Conservation (phyloP, 2,113 vertebrate species). For the Erinaceus europaeus region DNA sequence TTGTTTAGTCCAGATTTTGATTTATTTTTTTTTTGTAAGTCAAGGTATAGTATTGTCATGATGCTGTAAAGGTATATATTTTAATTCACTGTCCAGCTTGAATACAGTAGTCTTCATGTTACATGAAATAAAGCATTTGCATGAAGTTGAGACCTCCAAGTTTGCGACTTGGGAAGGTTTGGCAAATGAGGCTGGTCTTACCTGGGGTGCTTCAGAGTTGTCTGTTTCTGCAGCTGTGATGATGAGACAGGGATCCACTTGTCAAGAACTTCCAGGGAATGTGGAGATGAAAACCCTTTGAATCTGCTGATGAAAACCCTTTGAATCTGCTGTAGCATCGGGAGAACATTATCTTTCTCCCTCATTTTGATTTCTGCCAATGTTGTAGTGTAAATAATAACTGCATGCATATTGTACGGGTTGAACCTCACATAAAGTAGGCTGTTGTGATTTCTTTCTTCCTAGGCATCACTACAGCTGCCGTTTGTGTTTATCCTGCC, state of each 20-base stretch:
- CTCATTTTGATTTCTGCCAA: conserved; percentile 18
- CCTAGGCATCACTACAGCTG: conserved; percentile 89
- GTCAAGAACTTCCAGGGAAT: not conserved
- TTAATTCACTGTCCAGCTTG: not conserved
- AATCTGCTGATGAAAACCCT: not conserved
- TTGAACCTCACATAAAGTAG: not conserved
- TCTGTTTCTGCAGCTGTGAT: no score
- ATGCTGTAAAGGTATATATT: no score
- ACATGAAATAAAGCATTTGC: conserved; percentile 10
- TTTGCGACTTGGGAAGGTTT: no score
- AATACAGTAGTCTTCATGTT: not conserved
- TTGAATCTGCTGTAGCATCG: not conserved
- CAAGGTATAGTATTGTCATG: no score
- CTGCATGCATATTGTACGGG: not conserved
- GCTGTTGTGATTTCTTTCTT: conserved; percentile 41
- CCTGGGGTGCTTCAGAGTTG: no score
- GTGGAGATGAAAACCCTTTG: not conserved
- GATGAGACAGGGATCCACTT: not conserved
- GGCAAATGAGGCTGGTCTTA: no score
- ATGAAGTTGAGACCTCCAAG: not conserved
- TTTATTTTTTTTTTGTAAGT: not conserved
- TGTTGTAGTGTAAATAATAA: not conserved
- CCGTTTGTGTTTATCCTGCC: conserved; percentile 94
- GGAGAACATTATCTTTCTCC: not conserved
- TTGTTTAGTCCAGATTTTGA: not conserved